A percentile compares a stretch with the other conserved stretches of the same genome.
phyloP scores from a whole-genome alignment of 2,113 vertebrate genomes.

The Pogona vitticeps region DNA sequence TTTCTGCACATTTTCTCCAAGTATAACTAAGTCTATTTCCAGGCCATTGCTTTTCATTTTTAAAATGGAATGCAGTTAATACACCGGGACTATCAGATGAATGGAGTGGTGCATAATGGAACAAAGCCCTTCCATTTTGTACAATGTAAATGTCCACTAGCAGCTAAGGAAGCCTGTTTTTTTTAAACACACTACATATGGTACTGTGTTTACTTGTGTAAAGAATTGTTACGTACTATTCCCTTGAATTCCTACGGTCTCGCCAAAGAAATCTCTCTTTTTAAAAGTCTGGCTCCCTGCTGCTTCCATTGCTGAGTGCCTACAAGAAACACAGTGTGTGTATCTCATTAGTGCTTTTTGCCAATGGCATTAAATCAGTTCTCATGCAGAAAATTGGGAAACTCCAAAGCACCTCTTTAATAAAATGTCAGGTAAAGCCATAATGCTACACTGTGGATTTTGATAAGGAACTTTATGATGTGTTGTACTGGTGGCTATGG shows the following conservation, averaged over 20 bases:
- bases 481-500: neutral
- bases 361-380: constrained; percentile 56
- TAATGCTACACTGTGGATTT: neutral
- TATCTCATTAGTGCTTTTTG: constrained; percentile 28
- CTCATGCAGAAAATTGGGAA: constrained; percentile 49
- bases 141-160: neutral
- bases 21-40: too few relatives aligned
- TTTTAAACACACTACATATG: constrained; percentile 38
- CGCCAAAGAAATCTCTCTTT: constrained; percentile 24
- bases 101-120: neutral
- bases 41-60: too few relatives aligned
- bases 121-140: constrained; percentile 19
- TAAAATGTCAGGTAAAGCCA: constrained; percentile 37
- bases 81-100: too few relatives aligned
- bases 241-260: constrained; percentile 32
- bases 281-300: constrained; percentile 3
- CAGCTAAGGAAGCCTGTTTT: neutral
- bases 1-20: too few relatives aligned
- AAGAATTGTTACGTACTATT: constrained; percentile 37
- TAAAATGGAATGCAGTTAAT: too few relatives aligned
- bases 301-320: constrained; percentile 46
- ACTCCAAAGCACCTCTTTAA: constrained; percentile 43
- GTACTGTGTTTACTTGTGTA: constrained; percentile 27
- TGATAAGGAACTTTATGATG: constrained; percentile 1
- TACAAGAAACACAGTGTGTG: constrained; percentile 39